Evolutionary conservation across 2,797 vertebrate genomes (phyloP).

Genomic region (Hyperoplus immaculatus): DNA sequence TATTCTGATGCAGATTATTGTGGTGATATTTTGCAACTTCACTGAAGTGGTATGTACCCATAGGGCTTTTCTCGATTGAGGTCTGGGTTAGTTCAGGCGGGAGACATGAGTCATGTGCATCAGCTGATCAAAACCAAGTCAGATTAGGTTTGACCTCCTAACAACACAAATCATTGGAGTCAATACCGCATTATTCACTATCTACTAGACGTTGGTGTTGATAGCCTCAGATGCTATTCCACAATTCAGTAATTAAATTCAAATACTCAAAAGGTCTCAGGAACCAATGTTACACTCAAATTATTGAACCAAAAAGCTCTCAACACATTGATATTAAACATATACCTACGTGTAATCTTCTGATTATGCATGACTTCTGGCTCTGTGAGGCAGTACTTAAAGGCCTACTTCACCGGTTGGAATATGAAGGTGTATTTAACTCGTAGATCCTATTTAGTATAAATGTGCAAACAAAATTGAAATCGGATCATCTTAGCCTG

Average conservation of each 20-base stretch:
- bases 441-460: too few relatives aligned
- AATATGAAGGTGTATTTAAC: too few relatives aligned
- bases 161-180: conserved; percentile 2
- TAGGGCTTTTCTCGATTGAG: conserved; percentile 13
- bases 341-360: neutral
- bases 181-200: neutral
- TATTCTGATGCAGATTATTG: conserved; percentile 56
- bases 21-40: conserved; percentile 41
- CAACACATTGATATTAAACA: neutral
- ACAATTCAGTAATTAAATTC: neutral
- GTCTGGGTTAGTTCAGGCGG: conserved; percentile 15
- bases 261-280: neutral
- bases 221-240: neutral
- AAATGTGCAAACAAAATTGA: too few relatives aligned
- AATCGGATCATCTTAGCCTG: too few relatives aligned
- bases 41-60: conserved; percentile 20
- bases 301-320: neutral
- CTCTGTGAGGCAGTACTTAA: neutral
- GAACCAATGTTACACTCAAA: neutral
- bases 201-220: conserved; percentile 11
- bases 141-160: conserved; percentile 29
- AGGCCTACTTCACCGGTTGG: too few relatives aligned
- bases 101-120: conserved; percentile 21
- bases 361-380: neutral
- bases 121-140: conserved; percentile 34